Evolutionary conservation across 2,113 vertebrate species (phyloP), one percentile per base, ranked within the genome.

Genomic region (Sprattus sprattus): DNA sequence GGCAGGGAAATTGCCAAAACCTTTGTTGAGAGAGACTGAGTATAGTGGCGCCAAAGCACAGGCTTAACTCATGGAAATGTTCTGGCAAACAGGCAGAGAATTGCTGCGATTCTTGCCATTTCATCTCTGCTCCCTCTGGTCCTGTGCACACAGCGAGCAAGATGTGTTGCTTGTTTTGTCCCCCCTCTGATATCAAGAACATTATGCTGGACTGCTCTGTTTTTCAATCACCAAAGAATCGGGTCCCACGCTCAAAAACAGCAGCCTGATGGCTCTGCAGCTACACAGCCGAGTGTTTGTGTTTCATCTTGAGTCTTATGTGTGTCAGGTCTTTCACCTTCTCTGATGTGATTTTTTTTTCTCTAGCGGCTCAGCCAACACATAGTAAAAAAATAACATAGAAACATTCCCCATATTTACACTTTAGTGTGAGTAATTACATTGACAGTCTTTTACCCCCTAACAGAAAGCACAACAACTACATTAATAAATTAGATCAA

Each of bases 1-100:
- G 28, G 54, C 71, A 44, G 47, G 49, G 50, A 83, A 81, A 52
- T 46, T 18, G 85, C 85, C 81, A 82, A 82, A 67, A 52, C 81
- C 81, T 86, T 81, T 87, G 82, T 86, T 54, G 78, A 54, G 71
- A 54, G 71, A 47, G 20, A 39, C 50, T 54, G 81, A 52, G 75
- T 83, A 82, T 78, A 57, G 84, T 71, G 57, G 25, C 44, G 85
- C 88, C 85, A 87, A 83, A 81, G 84, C 22, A 83, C 32, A 15
- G 32, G 83, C 83, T 88, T 84, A 84, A 78, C 60, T n/a, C 57
- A 83, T 47, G 60, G 46, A 84, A 87, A 87, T 50, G 86, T 81
- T 84, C 52, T 84, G 75, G 44, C 2, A 64, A 82, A 86, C 80
- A 81, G 49, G 82, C 82, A 81, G n/a, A 49, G 60, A 81, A 86